These are phyloP conservation scores for Bimastos eiseni DNA, from an alignment of 2,888 invertebrate species.

Conservation along the genomic window DNA sequence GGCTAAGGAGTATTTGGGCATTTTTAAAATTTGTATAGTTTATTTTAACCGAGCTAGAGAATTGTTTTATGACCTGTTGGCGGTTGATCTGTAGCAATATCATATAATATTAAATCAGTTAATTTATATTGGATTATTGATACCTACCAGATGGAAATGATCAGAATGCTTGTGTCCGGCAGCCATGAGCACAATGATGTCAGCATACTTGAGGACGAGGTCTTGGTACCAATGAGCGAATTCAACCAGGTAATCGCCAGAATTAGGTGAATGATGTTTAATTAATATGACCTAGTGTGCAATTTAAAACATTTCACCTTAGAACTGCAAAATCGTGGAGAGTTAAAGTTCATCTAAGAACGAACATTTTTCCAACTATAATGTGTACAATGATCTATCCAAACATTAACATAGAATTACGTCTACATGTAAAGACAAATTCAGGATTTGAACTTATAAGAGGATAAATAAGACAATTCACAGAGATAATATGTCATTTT, in stretches of 20 bases:
- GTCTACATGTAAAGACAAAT: too few species aligned
- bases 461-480: too few species aligned
- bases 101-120: not conserved
- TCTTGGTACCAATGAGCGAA: constrained; percentile 29
- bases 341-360: too few species aligned
- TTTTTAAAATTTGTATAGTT: not conserved
- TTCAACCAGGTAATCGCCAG: constrained; percentile 27
- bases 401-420: too few species aligned
- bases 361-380: too few species aligned
- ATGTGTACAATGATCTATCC: too few species aligned
- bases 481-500: too few species aligned
- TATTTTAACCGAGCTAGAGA: not conserved
- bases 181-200: constrained; percentile 34
- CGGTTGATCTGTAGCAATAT: not conserved
- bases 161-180: constrained; percentile 38
- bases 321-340: too few species aligned
- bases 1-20: not conserved
- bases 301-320: not conserved
- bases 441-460: too few species aligned
- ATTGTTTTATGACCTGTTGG: too few species aligned
- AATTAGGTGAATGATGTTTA: constrained; percentile 34
- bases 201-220: constrained; percentile 32
- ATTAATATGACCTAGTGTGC: constrained; percentile 31
- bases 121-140: not conserved
- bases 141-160: constrained; percentile 36